Evolutionary conservation across 2,888 invertebrate genomes (phyloP).

Genomic region (Heliconius hortense): DNA sequence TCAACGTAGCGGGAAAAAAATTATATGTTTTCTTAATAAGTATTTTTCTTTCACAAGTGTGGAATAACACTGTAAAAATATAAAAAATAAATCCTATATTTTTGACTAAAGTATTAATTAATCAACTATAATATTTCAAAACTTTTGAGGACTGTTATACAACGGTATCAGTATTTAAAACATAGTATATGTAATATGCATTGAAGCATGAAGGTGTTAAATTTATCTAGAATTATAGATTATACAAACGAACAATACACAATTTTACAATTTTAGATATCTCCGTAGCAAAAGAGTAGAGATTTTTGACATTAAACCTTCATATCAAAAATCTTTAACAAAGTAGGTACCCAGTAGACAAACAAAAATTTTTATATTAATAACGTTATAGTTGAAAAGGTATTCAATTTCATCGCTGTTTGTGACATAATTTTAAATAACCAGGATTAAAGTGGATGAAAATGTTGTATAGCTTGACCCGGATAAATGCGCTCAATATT

Average conservation of each 20-base stretch:
- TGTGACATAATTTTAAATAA: slow-evolving; percentile 27
- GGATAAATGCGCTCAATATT: slow-evolving; percentile 45
- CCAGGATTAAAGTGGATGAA: slow-evolving; percentile 35
- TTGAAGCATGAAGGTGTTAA: too few relatives aligned
- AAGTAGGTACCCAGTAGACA: not conserved
- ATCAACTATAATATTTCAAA: not conserved
- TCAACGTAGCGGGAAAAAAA: too few relatives aligned
- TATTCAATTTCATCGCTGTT: slow-evolving; percentile 14
- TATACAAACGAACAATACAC: too few relatives aligned
- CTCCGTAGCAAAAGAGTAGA: not conserved
- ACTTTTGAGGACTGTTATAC: not conserved
- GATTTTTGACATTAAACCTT: not conserved
- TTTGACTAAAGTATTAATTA: not conserved
- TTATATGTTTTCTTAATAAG: too few relatives aligned
- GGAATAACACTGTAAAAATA: too few relatives aligned
- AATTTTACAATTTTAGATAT: not conserved
- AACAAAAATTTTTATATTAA: not conserved
- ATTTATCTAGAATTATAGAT: too few relatives aligned
- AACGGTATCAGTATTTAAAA: too few relatives aligned
- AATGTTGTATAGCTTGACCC: slow-evolving; percentile 38
- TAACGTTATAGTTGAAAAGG: slow-evolving; percentile 10
- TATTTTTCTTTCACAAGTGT: too few relatives aligned
- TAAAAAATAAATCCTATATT: not conserved
- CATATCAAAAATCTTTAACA: slow-evolving; percentile 1
- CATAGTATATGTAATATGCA: too few relatives aligned